Percentiles rank a stretch among this genome's conserved stretches.
Conservation (phyloP, 2,797 vertebrate species). For the Bryconaethiops microstoma region DNA sequence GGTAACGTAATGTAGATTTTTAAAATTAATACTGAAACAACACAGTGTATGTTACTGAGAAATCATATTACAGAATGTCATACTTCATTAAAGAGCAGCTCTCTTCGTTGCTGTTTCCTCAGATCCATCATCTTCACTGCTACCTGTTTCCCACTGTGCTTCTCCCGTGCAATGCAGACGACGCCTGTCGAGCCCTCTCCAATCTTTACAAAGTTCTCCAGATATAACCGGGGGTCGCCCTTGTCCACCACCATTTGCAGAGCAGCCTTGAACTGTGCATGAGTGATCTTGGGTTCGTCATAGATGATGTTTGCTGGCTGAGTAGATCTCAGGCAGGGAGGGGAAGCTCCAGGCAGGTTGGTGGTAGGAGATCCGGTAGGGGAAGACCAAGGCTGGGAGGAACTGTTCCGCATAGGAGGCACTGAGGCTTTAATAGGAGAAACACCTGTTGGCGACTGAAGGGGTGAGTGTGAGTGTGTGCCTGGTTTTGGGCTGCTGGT, state of each 20-base stretch:
- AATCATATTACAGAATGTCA: neutral
- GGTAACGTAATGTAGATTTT: neutral
- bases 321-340: slow-evolving; percentile 71
- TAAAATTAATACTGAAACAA: neutral
- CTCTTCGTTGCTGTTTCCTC: slow-evolving; percentile 90
- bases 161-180: slow-evolving; percentile 88
- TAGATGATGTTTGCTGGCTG: slow-evolving; percentile 60
- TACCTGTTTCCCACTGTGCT: slow-evolving; percentile 86
- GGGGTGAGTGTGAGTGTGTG: slow-evolving; percentile 19
- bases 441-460: slow-evolving; percentile 34
- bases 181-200: slow-evolving; percentile 94
- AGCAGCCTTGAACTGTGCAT: slow-evolving; percentile 90
- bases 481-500: slow-evolving; percentile 68
- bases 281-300: slow-evolving; percentile 80
- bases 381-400: slow-evolving; percentile 67
- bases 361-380: slow-evolving; percentile 78
- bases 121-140: slow-evolving; percentile 97
- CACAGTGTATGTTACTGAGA: neutral
- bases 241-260: slow-evolving; percentile 92
- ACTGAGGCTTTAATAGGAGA: slow-evolving; percentile 33
- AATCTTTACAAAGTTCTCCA: slow-evolving; percentile 92
- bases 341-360: slow-evolving; percentile 76
- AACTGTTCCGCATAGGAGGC: slow-evolving; percentile 63
- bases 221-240: slow-evolving; percentile 81
- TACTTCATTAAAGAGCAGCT: slow-evolving; percentile 96